Evolutionary conservation across 1,140 invertebrate species (phyloP).

Genomic region (Drosophila bifasciata): DNA sequence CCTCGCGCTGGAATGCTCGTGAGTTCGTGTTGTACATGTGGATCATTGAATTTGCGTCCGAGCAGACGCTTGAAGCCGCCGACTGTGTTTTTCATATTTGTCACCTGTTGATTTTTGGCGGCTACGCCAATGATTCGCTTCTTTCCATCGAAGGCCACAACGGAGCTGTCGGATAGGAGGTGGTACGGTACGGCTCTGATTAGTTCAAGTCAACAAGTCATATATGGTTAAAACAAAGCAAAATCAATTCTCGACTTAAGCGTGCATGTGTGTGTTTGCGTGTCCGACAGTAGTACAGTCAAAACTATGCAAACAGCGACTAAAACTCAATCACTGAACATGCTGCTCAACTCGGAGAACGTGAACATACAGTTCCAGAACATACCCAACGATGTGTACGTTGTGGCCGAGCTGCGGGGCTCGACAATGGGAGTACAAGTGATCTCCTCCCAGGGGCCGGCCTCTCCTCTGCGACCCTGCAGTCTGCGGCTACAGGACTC

Average conservation of each 20-base stretch:
- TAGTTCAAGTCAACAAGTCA: slow-evolving; percentile 12
- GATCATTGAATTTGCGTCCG: slow-evolving; percentile 94
- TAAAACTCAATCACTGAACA: slow-evolving; percentile 83
- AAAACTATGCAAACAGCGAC: no score
- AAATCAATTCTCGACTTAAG: slow-evolving; percentile 4
- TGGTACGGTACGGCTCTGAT: background rate
- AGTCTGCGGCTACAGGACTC: slow-evolving; percentile 87
- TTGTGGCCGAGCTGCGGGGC: slow-evolving; percentile 87
- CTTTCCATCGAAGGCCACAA: slow-evolving; percentile 96
- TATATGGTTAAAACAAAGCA: slow-evolving; percentile 41
- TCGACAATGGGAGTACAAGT: slow-evolving; percentile 88
- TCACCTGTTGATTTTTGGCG: slow-evolving; percentile 98
- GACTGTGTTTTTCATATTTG: slow-evolving; percentile 98
- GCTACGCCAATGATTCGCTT: slow-evolving; percentile 97
- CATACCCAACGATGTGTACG: slow-evolving; percentile 87
- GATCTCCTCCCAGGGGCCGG: slow-evolving; percentile 84
- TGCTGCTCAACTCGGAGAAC: slow-evolving; percentile 92
- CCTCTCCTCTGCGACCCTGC: slow-evolving; percentile 85
- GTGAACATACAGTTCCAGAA: slow-evolving; percentile 92
- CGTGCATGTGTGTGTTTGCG: no score
- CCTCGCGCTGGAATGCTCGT: slow-evolving; percentile 90
- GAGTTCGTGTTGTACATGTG: slow-evolving; percentile 92
- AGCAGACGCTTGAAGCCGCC: slow-evolving; percentile 96
- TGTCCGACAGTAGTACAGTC: no score
- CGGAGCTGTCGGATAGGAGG: slow-evolving; percentile 89